phyloP scores from a whole-genome alignment of 1,140 invertebrate species.

The Homarus americanus region DNA sequence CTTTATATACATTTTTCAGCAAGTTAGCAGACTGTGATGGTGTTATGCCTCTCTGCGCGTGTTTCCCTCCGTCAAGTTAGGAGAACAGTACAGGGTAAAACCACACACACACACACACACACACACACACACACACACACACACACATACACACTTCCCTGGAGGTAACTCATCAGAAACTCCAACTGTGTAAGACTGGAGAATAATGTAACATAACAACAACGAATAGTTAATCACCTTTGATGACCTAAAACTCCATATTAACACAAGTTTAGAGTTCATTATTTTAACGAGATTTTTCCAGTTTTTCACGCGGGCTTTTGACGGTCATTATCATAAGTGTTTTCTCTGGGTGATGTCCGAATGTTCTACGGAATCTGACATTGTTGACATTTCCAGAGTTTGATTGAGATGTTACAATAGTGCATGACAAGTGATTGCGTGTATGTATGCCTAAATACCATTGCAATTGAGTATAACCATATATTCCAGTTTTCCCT shows the following conservation, averaged over 20 bases:
- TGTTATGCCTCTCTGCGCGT: not conserved
- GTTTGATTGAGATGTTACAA: not conserved
- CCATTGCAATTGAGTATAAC: not conserved
- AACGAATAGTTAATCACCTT: not conserved
- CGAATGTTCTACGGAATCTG: not conserved
- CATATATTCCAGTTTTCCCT: slow-evolving; percentile 15
- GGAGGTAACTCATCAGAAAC: not conserved
- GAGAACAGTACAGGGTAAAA: not conserved
- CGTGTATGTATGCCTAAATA: not conserved
- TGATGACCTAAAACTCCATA: not conserved
- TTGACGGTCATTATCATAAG: not conserved
- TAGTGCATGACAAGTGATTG: not conserved
- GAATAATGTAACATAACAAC: not conserved
- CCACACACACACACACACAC: not conserved
- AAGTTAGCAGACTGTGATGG: not conserved
- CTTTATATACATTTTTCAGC: not conserved
- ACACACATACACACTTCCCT: not conserved
- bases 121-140: not conserved
- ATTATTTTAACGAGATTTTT: not conserved
- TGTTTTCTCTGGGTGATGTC: not conserved
- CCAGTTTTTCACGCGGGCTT: not conserved
- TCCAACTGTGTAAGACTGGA: not conserved
- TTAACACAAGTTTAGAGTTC: not conserved
- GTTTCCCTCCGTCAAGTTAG: not conserved
- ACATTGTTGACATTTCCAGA: not conserved